A percentile compares a stretch with the other conserved stretches of the same genome.
These are phyloP conservation scores for Xestia ashworthii DNA, from an alignment of 2,888 invertebrate species.

Conservation along the genomic window DNA sequence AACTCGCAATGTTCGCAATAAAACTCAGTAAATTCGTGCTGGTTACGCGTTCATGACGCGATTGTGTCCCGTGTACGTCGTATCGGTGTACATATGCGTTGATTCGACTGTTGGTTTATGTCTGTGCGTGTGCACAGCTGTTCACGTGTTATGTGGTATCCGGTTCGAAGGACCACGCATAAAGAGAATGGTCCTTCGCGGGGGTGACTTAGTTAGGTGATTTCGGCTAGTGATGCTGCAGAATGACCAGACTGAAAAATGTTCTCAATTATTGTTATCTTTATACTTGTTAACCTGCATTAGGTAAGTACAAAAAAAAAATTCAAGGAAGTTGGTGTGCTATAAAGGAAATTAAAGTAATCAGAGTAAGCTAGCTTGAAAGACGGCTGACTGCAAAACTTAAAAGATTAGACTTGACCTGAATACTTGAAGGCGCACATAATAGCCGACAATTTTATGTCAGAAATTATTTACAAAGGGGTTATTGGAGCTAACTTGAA, in stretches of 20 bases:
- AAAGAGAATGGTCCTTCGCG: neutral
- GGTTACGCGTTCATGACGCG: slow-evolving; percentile 52
- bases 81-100: slow-evolving; percentile 21
- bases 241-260: neutral
- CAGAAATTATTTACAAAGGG: slow-evolving; percentile 31
- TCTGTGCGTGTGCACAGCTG: neutral
- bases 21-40: slow-evolving; percentile 55
- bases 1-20: slow-evolving; percentile 65
- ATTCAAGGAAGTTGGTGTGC: slow-evolving; percentile 7
- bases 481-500: slow-evolving; percentile 26
- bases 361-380: slow-evolving; percentile 27
- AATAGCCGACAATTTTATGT: slow-evolving; percentile 29
- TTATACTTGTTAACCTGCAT: neutral
- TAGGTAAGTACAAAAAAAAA: neutral
- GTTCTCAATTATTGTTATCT: neutral
- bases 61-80: slow-evolving; percentile 10
- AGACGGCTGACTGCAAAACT: slow-evolving; percentile 39
- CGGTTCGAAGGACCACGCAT: neutral
- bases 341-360: slow-evolving; percentile 16
- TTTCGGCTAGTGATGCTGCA: neutral
- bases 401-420: slow-evolving; percentile 45
- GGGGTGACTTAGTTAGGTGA: neutral
- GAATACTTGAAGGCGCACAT: slow-evolving; percentile 23
- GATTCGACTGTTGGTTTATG: slow-evolving; percentile 37
- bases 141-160: neutral